Percentiles rank a stretch among this genome's conserved stretches.
Evolutionary conservation across 2,797 vertebrate species (phyloP).

Genomic region (Micromesistius poutassou): DNA sequence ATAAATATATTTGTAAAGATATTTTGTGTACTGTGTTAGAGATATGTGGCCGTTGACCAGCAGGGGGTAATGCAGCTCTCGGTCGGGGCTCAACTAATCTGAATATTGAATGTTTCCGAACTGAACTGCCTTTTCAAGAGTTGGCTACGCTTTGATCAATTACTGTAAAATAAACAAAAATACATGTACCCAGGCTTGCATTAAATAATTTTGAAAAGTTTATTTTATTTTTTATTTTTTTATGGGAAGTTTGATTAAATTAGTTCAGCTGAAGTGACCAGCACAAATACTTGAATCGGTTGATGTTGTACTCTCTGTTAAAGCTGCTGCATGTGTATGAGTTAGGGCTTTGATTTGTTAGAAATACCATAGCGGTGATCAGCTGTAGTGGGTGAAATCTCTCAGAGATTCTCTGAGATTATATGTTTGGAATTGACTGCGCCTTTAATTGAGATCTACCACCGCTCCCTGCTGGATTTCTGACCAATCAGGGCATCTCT

Average conservation of each 20-base stretch:
- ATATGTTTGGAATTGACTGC: background rate
- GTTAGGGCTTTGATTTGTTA: background rate
- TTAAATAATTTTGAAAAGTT: background rate
- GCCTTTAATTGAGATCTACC: too few species aligned
- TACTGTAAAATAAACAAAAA: background rate
- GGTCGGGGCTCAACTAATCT: background rate
- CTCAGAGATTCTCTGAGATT: background rate
- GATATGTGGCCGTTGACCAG: background rate
- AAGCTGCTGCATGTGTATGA: too few species aligned
- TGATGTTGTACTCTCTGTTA: too few species aligned
- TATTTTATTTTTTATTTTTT: background rate
- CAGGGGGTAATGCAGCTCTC: background rate
- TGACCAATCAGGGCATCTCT: too few species aligned
- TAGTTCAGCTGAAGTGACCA: background rate
- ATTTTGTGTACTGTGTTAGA: conserved; percentile 1
- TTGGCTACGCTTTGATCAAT: background rate
- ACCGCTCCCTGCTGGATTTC: too few species aligned
- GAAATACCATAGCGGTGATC: background rate
- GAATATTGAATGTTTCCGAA: conserved; percentile 4
- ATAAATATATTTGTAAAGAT: conserved; percentile 6
- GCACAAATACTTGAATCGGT: too few species aligned
- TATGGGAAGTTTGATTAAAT: background rate
- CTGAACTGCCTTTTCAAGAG: background rate
- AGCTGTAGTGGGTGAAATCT: background rate
- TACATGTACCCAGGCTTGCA: background rate